Evolutionary conservation across 2,888 invertebrate species (phyloP), one percentile per base, ranked within the genome.

Genomic region (Myathropa florea): DNA sequence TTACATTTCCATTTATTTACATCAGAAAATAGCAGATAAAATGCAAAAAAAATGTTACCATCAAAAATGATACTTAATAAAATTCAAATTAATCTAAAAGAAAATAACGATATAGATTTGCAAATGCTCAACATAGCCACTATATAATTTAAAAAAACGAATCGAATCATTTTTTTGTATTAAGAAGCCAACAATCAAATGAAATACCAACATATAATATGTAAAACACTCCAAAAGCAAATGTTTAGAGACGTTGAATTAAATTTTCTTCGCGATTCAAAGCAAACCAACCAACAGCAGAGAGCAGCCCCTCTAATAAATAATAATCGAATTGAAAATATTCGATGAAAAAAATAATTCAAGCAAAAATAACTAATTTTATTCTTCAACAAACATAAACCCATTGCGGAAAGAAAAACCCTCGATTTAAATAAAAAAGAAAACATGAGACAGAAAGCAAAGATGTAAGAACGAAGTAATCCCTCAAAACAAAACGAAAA

Each of bases 41-140:
- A 67, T 59, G 68, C 76, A 88, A 61, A 70, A 77, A n/a, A 76
- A 33, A 65, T 39, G 68, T 12, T 75, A 77, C 57, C 71, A 83
- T 76, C 70, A 77, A 46, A 39, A 64, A 73, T 60, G 36, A 70
- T 39, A 33, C 46, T 33, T 36, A 87, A 53, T 21, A 33, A 63
- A 46, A 68, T 57, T 12, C 46, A 60, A 68, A 60, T 33, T 67
- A 30, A 76, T 70, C 61, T 67, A 63, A 83, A 70, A 67, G 68
- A 83, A 87, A 80, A 88, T 88, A 86, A 88, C 85, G 82, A 88
- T 82, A 86, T 83, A 83, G 85, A 86, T 85, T 81, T 85, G 85
- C 85, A 82, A 23, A 77, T 68, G 59, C 77, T 30, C 77, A 78
- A 78, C 73, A 82, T 73, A 88, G 78, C 88, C 86, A 87, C 88